Conservation (phyloP, 2,888 invertebrate species). For the Pandemis cinnamomeana region DNA sequence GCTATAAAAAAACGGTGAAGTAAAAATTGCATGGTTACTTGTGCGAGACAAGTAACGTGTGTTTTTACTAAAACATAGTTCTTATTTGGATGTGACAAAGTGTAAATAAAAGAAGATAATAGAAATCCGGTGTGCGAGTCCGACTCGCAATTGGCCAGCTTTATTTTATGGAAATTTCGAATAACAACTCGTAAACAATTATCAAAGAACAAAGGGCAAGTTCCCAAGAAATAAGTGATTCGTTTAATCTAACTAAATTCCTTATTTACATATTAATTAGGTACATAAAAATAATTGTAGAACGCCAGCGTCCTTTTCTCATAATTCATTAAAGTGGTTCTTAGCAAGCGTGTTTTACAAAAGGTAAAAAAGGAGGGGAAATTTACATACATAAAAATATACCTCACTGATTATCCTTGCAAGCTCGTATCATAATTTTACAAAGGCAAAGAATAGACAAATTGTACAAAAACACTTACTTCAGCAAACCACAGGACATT, state of each 20-base stretch:
- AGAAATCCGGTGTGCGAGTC: no score
- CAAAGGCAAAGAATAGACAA: neutral
- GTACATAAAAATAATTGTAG: constrained; percentile 25
- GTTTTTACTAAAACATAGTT: no score
- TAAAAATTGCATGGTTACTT: no score
- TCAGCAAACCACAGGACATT: neutral
- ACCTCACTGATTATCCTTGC: neutral
- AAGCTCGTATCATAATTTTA: neutral
- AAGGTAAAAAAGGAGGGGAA: neutral
- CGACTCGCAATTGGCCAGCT: neutral
- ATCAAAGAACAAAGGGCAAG: constrained; percentile 13
- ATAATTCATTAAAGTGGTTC: neutral
- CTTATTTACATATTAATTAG: constrained; percentile 28
- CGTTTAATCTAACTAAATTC: constrained; percentile 21
- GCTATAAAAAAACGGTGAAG: no score
- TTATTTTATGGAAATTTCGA: neutral
- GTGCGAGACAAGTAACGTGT: no score
- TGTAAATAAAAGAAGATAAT: no score
- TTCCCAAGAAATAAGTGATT: constrained; percentile 15
- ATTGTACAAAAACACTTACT: neutral
- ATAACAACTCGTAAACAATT: neutral
- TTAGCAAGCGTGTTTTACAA: neutral
- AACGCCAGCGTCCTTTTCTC: constrained; percentile 34
- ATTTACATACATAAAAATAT: neutral
- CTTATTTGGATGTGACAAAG: no score